phyloP scores from a whole-genome alignment of 2,113 vertebrate species.

The Glaucidium brasilianum region DNA sequence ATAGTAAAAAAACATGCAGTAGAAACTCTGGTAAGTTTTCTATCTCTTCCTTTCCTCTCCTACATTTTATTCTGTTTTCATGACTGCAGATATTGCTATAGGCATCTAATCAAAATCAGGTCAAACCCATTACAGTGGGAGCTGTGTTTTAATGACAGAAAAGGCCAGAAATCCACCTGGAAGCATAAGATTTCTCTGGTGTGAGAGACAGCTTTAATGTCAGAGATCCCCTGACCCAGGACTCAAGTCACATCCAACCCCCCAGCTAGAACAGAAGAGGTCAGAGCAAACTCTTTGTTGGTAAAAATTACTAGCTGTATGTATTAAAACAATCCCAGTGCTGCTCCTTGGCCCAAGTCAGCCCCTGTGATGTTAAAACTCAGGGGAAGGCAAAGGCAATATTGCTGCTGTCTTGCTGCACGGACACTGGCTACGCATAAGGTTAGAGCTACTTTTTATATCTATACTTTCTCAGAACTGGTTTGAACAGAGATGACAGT shows the following conservation, averaged over 20 bases:
- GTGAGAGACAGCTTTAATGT: background rate
- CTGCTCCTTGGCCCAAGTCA: background rate
- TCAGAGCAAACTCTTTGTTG: background rate
- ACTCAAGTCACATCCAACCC: background rate
- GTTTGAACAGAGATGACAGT: background rate
- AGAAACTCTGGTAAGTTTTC: background rate
- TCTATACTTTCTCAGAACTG: background rate
- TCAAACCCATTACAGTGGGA: background rate
- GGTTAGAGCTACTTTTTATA: background rate
- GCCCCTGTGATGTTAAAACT: background rate
- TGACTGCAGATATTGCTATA: background rate
- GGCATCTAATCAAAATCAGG: background rate
- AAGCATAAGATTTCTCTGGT: background rate
- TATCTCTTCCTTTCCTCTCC: background rate
- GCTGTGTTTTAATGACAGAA: background rate
- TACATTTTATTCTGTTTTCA: background rate
- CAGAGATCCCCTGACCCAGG: background rate
- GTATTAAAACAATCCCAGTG: background rate
- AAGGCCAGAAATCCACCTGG: background rate
- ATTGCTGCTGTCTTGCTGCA: background rate
- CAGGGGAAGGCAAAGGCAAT: background rate
- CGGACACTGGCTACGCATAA: accelerated
- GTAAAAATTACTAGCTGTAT: background rate
- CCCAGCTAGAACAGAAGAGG: background rate
- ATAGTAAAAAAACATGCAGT: background rate